Conservation (phyloP, 2,113 vertebrate species). For the Polypterus senegalus region DNA sequence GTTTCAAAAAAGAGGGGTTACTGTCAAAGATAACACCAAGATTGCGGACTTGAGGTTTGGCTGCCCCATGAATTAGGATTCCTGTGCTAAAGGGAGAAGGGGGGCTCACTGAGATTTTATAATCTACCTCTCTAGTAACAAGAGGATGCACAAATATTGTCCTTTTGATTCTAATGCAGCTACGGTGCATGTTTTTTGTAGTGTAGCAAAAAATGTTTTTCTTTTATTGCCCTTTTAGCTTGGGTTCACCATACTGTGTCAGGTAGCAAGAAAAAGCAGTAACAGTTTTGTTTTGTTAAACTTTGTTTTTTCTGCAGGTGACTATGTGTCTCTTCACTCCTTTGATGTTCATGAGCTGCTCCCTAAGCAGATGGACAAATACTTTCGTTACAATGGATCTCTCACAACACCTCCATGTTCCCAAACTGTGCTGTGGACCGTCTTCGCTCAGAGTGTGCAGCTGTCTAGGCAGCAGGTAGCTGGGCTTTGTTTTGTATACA, state of each 20-base stretch:
- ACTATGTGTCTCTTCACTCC: conserved; percentile 50
- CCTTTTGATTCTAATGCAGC: neutral
- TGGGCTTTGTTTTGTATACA: too few relatives aligned
- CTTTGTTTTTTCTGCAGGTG: conserved; percentile 35
- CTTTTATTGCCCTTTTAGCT: neutral
- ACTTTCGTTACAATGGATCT: conserved; percentile 80
- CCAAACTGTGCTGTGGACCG: conserved; percentile 73
- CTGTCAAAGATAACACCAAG: too few relatives aligned
- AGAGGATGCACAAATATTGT: too few relatives aligned
- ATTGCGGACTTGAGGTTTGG: too few relatives aligned
- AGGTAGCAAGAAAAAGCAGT: neutral
- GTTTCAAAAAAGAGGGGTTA: too few relatives aligned
- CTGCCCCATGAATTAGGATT: neutral
- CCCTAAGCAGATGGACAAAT: conserved; percentile 51
- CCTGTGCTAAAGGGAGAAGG: neutral
- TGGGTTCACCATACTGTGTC: neutral
- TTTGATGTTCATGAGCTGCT: conserved; percentile 64
- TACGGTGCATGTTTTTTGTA: neutral
- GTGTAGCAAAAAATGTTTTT: neutral
- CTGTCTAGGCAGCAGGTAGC: conserved; percentile 66
- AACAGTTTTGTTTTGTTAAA: neutral
- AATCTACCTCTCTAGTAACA: too few relatives aligned
- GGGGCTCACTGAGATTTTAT: too few relatives aligned
- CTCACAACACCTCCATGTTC: conserved; percentile 81
- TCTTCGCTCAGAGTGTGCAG: conserved; percentile 56